A percentile compares a stretch with the other conserved stretches of the same genome.
Conservation (phyloP, 2,797 vertebrate species). For the Eupleurogrammus muticus region DNA sequence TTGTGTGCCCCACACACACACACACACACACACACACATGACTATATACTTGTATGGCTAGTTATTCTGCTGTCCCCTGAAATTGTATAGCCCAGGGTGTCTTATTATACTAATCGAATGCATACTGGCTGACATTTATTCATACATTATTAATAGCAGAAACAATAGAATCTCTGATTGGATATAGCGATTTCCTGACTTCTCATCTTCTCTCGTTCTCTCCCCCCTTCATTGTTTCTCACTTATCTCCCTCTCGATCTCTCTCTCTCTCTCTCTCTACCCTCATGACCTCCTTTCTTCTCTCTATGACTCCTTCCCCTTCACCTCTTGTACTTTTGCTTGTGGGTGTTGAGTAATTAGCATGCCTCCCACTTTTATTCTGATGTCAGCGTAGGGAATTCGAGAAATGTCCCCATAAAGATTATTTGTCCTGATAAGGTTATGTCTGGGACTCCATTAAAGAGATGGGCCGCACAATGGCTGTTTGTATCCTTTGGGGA, state of each 20-base stretch:
- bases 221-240: constrained; percentile 33
- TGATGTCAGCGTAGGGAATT: constrained; percentile 79
- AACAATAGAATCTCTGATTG: constrained; percentile 82
- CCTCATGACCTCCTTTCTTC: constrained; percentile 67
- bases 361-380: constrained; percentile 75
- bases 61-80: constrained; percentile 70
- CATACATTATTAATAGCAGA: constrained; percentile 85
- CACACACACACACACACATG: constrained; percentile 19
- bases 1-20: constrained; percentile 36
- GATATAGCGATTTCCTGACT: constrained; percentile 69
- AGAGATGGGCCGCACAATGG: constrained; percentile 76
- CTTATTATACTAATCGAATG: constrained; percentile 86
- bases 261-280: constrained; percentile 40
- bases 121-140: constrained; percentile 80
- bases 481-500: constrained; percentile 70
- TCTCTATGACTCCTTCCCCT: constrained; percentile 64
- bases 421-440: constrained; percentile 83
- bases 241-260: constrained; percentile 62
- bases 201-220: constrained; percentile 58
- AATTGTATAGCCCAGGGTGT: constrained; percentile 80
- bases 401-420: constrained; percentile 84
- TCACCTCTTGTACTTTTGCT: constrained; percentile 75
- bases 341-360: constrained; percentile 79
- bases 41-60: constrained; percentile 60
- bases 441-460: constrained; percentile 76